Percentiles rank a stretch among this genome's conserved stretches.
These are phyloP conservation scores for Amphiduros pacificus DNA, from an alignment of 2,888 invertebrate species.

Conservation along the genomic window DNA sequence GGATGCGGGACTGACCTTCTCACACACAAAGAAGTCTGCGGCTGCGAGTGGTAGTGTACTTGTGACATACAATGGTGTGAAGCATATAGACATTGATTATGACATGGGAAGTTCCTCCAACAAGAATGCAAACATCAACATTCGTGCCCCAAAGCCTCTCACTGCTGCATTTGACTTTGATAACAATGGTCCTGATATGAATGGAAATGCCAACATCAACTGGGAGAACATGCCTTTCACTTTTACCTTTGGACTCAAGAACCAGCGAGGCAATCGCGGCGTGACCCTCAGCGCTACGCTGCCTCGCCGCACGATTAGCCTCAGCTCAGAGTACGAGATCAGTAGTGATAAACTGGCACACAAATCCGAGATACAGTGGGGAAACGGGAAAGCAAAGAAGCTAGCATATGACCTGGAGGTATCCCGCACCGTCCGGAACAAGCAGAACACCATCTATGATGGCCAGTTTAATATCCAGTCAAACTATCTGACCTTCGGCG, in stretches of 20 bases:
- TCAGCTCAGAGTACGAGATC: conserved; percentile 12
- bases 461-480: conserved; percentile 29
- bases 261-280: too few species aligned
- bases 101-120: too few species aligned
- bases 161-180: too few species aligned
- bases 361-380: conserved; percentile 22
- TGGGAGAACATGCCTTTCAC: too few species aligned
- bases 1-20: background rate
- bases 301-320: conserved; percentile 8
- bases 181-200: too few species aligned
- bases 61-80: background rate
- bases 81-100: background rate
- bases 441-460: conserved; percentile 31
- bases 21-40: too few species aligned
- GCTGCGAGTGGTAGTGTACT: background rate
- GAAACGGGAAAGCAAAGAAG: conserved; percentile 21
- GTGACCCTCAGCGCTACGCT: too few species aligned
- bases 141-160: too few species aligned
- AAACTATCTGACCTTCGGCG: conserved; percentile 6
- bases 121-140: too few species aligned
- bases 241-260: too few species aligned
- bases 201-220: too few species aligned
- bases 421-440: conserved; percentile 17
- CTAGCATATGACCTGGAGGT: conserved; percentile 29
- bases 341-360: conserved; percentile 9